Percentiles rank a stretch among this genome's conserved stretches.
phyloP scores from a whole-genome alignment of 2,888 invertebrate species.

The Acanthosepion pharaonis region DNA sequence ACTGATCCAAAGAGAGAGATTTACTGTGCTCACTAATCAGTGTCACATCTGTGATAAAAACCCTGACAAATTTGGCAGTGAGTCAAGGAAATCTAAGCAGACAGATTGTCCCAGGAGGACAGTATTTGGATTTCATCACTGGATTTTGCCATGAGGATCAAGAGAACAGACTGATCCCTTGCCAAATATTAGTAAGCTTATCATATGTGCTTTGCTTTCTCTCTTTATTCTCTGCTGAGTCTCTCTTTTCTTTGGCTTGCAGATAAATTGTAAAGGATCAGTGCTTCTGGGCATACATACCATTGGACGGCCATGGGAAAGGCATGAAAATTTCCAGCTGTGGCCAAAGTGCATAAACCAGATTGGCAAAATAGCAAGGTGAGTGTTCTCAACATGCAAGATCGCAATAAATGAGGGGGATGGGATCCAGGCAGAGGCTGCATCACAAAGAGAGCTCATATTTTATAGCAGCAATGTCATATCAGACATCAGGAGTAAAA shows the following conservation, averaged over 20 bases:
- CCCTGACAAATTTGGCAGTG: not conserved
- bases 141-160: slow-evolving; percentile 15
- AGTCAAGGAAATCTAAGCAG: not conserved
- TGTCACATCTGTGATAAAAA: not conserved
- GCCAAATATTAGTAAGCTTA: not conserved
- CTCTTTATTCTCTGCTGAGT: not conserved
- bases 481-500: not conserved
- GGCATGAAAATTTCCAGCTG: not conserved
- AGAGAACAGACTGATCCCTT: not conserved
- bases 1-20: not conserved
- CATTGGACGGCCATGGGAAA: not conserved
- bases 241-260: not conserved
- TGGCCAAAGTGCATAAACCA: not conserved
- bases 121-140: not conserved
- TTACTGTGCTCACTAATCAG: not conserved
- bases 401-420: not conserved
- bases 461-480: slow-evolving; percentile 8
- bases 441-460: not conserved
- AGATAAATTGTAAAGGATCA: not conserved
- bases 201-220: not conserved
- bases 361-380: not conserved
- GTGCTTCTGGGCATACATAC: not conserved
- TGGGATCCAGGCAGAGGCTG: not conserved
- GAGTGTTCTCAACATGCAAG: not conserved
- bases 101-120: not conserved